A percentile compares a stretch with the other conserved stretches of the same genome.
These are phyloP conservation scores for Heliothis virescens DNA, from an alignment of 1,140 invertebrate genomes.

Conservation along the genomic window DNA sequence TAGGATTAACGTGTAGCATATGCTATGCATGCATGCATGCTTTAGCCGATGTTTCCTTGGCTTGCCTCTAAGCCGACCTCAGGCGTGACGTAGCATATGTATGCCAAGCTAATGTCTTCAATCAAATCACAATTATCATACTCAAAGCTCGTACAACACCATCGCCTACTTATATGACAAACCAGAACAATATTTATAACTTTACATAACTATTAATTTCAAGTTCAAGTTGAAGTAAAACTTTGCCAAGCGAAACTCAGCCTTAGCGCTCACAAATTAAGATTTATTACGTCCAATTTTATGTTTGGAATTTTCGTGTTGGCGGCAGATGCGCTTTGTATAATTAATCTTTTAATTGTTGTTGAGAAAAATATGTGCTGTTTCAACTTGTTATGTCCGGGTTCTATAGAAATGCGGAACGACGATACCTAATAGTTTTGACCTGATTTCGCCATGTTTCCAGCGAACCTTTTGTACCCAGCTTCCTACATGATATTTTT, in stretches of 20 bases:
- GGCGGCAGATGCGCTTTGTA: constrained; percentile 38
- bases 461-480: not conserved
- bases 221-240: constrained; percentile 45
- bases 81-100: not conserved
- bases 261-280: not conserved
- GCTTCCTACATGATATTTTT: not conserved
- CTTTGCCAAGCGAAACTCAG: not conserved
- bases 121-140: not conserved
- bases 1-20: too few species aligned
- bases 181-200: constrained; percentile 23
- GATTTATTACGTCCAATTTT: not conserved
- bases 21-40: too few species aligned
- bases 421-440: not conserved
- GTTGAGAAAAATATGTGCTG: not conserved
- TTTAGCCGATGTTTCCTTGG: too few species aligned
- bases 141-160: not conserved
- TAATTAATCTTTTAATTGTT: constrained; percentile 39
- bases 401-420: not conserved
- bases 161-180: constrained; percentile 5
- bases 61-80: too few species aligned
- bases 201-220: constrained; percentile 43
- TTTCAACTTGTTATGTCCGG: not conserved
- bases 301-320: constrained; percentile 22
- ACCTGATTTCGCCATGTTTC: not conserved
- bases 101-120: not conserved